phyloP scores from a whole-genome alignment of 37 sponge, comb jelly and placozoan genomes.

The Bolinopsis microptera region DNA sequence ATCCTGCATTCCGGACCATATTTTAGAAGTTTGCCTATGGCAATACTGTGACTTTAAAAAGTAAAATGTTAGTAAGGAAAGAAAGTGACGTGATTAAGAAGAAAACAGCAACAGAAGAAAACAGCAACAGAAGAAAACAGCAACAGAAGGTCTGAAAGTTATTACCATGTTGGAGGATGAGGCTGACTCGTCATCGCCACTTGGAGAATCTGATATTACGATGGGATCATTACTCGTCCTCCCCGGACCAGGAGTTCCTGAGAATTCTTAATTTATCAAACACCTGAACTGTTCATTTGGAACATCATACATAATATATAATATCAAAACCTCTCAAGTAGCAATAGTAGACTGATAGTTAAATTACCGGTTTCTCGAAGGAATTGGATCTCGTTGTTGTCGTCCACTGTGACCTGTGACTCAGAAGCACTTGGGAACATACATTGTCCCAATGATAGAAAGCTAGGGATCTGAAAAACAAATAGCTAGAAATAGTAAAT shows the following conservation, averaged over 20 bases:
- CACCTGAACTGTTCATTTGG: no score
- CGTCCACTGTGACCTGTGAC: background rate
- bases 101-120: background rate
- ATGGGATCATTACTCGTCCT: conserved; percentile 15
- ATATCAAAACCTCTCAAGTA: no score
- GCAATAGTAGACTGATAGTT: no score
- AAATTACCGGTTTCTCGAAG: conserved; percentile 13
- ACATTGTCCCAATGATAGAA: background rate
- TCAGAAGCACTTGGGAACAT: background rate
- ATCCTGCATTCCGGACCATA: no score
- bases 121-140: background rate
- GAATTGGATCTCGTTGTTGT: conserved; percentile 10
- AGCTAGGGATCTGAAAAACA: background rate
- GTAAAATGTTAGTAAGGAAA: background rate
- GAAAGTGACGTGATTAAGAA: background rate
- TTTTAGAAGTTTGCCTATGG: no score
- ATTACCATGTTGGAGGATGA: background rate
- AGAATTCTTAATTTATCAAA: no score
- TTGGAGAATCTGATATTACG: background rate
- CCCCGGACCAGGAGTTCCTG: conserved; percentile 4
- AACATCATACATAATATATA: no score
- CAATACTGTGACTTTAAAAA: no score
- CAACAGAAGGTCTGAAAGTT: background rate
- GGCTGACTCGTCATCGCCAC: background rate
- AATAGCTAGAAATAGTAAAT: no score